Base-by-base conservation (phyloP, 2,797 vertebrate genomes). In the Mormyrops boulengeri region DNA sequence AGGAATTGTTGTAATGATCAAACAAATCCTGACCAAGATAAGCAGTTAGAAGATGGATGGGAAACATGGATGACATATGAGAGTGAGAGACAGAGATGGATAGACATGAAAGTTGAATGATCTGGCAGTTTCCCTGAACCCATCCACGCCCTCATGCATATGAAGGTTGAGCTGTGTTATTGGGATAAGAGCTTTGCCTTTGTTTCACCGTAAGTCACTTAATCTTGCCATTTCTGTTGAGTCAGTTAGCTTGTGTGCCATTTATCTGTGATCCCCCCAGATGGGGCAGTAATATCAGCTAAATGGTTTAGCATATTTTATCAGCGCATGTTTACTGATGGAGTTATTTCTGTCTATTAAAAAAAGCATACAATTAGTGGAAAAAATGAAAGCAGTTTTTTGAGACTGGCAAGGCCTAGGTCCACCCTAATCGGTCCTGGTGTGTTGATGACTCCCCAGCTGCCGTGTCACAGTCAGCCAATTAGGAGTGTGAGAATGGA, bases 41-140 rank as follows among this genome's bases (percentile, higher is more conserved):
- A 66, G 22, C 22, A 30, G 6, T 69, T 69, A 69, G 62, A 12
- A 66, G 62, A 22, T 69, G 26, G 34, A 2, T 12, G 50, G 82
- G 4, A 9, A 34, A 26, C 22, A 34, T 19, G 12, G 47, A 1
- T 12, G 73, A 52, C 26, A 9, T 57, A 44, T 84, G n/a, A 85
- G 44, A 57, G 49, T 86, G 53, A 41, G 55, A 52, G 9, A 69
- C 4, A 53, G 88, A 22, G 55, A 53, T 66, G 38, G 17, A 41
- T 62, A 22, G 2, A 9, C 41, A 73, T 17, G 66, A 34, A 38
- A 1, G 17, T 44, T 1, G n/a, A 38, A 49, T 50, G 50, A 44
- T 30, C 41, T 12, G 62, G 49, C 89, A 93, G 92, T 92, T 9
- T 62, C 57, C 11, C 60, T 3, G 60, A 22, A 26, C 7, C 22